Conservation (phyloP, 1,140 invertebrate genomes). For the Drosophila saltans region DNA sequence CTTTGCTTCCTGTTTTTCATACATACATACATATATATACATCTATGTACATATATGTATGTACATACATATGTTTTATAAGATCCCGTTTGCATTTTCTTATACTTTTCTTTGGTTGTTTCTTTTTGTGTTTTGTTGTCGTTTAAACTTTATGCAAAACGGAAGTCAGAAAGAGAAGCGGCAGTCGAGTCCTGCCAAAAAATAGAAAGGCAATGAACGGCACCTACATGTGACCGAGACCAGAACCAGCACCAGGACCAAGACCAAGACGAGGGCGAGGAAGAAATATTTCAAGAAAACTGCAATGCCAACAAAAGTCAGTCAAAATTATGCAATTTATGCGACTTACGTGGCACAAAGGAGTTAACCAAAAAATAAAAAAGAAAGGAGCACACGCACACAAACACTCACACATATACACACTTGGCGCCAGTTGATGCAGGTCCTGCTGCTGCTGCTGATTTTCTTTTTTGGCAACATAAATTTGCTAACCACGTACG, state of each 20-base stretch:
- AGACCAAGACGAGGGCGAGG: constrained; percentile 19
- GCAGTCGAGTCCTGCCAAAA: constrained; percentile 35
- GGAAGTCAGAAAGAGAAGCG: constrained; percentile 28
- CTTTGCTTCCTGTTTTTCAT: too few relatives aligned
- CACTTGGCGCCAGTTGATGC: constrained; percentile 70
- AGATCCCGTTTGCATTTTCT: constrained; percentile 1
- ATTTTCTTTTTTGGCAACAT: constrained; percentile 53
- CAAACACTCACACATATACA: neutral
- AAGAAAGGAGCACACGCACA: neutral
- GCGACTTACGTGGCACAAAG: constrained; percentile 62
- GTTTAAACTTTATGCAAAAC: constrained; percentile 24
- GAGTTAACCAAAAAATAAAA: constrained; percentile 68
- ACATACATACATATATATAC: too few relatives aligned
- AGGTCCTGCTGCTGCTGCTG: constrained; percentile 35
- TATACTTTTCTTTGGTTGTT: constrained; percentile 19
- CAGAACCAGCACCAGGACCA: constrained; percentile 28
- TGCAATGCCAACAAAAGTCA: constrained; percentile 75
- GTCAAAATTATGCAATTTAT: constrained; percentile 83
- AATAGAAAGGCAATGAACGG: constrained; percentile 50
- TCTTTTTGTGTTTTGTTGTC: neutral
- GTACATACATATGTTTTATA: neutral
- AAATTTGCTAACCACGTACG: constrained; percentile 78
- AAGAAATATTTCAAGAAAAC: constrained; percentile 47
- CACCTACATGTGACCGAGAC: constrained; percentile 48
- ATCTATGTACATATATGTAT: too few relatives aligned